Percentiles rank a stretch among this genome's conserved stretches.
Conservation (phyloP, 2,888 invertebrate genomes). For the Poecilus cupreus region DNA sequence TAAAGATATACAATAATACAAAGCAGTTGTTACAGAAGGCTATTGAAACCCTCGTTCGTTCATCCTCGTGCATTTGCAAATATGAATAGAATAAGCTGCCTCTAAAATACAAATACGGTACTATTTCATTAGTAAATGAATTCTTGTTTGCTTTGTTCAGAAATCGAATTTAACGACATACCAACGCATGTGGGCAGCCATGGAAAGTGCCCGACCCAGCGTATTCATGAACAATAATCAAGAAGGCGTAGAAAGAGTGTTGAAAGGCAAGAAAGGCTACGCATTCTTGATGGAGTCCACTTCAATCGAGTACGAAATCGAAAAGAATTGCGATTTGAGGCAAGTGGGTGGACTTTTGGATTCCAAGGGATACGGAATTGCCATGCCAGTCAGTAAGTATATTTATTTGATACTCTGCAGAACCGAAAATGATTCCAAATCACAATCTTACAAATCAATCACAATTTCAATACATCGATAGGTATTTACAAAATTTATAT, state of each 20-base stretch:
- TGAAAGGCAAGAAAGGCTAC: constrained; percentile 85
- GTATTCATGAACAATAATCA: constrained; percentile 89
- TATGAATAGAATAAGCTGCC: too few species aligned
- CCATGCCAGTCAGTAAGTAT: constrained; percentile 89
- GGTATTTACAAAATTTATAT: too few species aligned
- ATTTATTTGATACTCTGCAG: too few species aligned
- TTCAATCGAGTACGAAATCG: constrained; percentile 92
- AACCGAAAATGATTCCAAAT: too few species aligned
- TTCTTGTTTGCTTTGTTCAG: constrained; percentile 69
- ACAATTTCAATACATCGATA: too few species aligned
- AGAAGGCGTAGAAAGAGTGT: constrained; percentile 90
- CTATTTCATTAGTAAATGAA: too few species aligned
- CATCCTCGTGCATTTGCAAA: too few species aligned
- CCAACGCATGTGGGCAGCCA: constrained; percentile 93
- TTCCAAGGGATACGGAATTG: constrained; percentile 95
- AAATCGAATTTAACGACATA: constrained; percentile 93
- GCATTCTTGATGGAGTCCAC: constrained; percentile 98
- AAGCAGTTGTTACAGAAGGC: too few species aligned
- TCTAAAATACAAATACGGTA: too few species aligned
- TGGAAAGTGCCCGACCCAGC: constrained; percentile 87
- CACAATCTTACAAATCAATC: too few species aligned
- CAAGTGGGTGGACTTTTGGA: constrained; percentile 89
- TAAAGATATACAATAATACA: too few species aligned
- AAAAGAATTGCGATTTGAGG: constrained; percentile 88
- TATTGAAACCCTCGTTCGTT: too few species aligned